Conservation (phyloP, 2,113 vertebrate genomes). For the Hystrix cristata region DNA sequence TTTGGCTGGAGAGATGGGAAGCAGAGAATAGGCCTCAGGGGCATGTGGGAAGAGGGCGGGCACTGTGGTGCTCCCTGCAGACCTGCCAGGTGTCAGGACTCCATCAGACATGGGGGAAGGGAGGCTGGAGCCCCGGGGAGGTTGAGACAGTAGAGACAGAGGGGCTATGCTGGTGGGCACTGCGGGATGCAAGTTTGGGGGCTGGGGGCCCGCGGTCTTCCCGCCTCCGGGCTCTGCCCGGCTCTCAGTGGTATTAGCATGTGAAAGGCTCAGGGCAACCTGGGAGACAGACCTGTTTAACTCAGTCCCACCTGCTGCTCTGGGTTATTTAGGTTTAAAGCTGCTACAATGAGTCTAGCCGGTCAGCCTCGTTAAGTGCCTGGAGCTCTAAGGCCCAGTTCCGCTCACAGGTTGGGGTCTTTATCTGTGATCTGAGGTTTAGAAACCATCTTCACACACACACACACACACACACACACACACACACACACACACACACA, state of each 20-base stretch:
- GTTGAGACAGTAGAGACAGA: not conserved
- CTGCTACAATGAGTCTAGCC: not conserved
- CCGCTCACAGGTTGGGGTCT: not conserved
- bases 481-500: too few species aligned
- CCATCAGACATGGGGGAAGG: not conserved
- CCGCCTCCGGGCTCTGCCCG: not conserved
- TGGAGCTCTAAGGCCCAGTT: not conserved
- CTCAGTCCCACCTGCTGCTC: not conserved
- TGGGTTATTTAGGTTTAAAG: not conserved
- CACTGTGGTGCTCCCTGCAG: too few species aligned
- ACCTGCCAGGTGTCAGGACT: not conserved
- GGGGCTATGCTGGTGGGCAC: not conserved
- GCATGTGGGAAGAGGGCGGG: not conserved
- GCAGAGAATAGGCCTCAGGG: not conserved
- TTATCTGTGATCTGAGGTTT: not conserved
- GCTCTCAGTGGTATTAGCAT: not conserved
- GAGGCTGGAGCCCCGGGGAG: not conserved
- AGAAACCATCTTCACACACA: too few species aligned
- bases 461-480: too few species aligned
- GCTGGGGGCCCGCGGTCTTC: not conserved
- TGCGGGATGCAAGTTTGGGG: not conserved
- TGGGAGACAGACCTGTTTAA: not conserved
- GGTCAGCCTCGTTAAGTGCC: not conserved
- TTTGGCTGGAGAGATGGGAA: not conserved
- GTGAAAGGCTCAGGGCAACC: slow-evolving; percentile 7